These are phyloP conservation scores for Choristoneura rosaceana DNA, from an alignment of 2,888 invertebrate genomes.

Conservation along the genomic window DNA sequence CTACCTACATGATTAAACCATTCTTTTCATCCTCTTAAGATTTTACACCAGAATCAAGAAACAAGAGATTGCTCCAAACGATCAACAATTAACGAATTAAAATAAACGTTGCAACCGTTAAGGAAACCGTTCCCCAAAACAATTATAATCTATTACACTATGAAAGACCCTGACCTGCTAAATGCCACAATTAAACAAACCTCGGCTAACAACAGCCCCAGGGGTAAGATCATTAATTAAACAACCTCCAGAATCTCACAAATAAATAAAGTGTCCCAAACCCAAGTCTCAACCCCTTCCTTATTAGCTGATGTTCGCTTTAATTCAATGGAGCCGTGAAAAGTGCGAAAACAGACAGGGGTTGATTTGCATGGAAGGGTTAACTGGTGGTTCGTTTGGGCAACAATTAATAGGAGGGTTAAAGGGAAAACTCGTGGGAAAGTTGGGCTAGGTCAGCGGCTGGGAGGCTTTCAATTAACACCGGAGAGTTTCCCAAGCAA, in stretches of 20 bases:
- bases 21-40: background rate
- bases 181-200: conserved; percentile 68
- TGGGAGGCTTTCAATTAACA: conserved; percentile 38
- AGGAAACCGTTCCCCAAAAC: conserved; percentile 33
- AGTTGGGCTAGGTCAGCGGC: conserved; percentile 77
- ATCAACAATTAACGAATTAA: too few species aligned
- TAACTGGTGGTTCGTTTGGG: conserved; percentile 84
- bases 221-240: conserved; percentile 80
- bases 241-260: conserved; percentile 72
- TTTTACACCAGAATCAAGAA: too few species aligned
- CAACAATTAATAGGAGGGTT: conserved; percentile 77
- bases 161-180: conserved; percentile 57
- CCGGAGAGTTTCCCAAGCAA: conserved; percentile 1
- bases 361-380: conserved; percentile 85
- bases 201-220: conserved; percentile 73
- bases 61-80: too few species aligned
- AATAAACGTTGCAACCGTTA: background rate
- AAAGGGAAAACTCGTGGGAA: conserved; percentile 76
- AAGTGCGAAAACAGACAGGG: conserved; percentile 81
- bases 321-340: conserved; percentile 83
- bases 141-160: conserved; percentile 30
- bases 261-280: conserved; percentile 75
- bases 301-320: conserved; percentile 64
- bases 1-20: background rate
- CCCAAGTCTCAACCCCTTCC: conserved; percentile 66